phyloP scores from a whole-genome alignment of 2,797 vertebrate species.

The Psittacula echo region DNA sequence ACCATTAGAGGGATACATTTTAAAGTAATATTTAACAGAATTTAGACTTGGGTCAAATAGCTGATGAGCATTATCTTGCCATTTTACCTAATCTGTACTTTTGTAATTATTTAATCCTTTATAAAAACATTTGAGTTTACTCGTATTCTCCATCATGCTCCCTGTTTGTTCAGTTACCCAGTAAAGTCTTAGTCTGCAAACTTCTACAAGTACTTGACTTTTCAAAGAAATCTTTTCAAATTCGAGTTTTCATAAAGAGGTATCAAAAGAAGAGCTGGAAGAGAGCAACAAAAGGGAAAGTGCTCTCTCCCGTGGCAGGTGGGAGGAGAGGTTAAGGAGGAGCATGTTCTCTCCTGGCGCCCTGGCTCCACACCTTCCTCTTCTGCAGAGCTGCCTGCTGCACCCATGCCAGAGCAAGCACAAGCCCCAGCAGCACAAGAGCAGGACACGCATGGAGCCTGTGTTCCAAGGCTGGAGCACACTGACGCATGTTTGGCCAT shows the following conservation, averaged over 20 bases:
- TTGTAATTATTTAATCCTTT: background rate
- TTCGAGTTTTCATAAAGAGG: background rate
- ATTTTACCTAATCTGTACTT: background rate
- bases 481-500: fast-evolving
- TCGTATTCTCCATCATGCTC: background rate
- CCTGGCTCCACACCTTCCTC: background rate
- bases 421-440: background rate
- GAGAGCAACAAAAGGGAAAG: background rate
- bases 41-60: background rate
- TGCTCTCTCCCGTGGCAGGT: background rate
- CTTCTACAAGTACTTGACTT: background rate
- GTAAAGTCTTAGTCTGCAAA: background rate
- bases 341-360: fast-evolving
- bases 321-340: background rate
- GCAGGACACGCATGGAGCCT: fast-evolving
- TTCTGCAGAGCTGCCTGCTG: background rate
- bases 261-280: background rate
- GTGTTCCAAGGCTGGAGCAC: background rate
- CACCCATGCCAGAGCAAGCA: fast-evolving
- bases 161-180: background rate
- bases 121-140: background rate
- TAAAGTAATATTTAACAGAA: background rate
- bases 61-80: background rate
- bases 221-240: background rate
- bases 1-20: background rate